Evolutionary conservation across 2,888 invertebrate species (phyloP), one percentile per base, ranked within the genome.

Genomic region (Prostheceraeus crozeri): DNA sequence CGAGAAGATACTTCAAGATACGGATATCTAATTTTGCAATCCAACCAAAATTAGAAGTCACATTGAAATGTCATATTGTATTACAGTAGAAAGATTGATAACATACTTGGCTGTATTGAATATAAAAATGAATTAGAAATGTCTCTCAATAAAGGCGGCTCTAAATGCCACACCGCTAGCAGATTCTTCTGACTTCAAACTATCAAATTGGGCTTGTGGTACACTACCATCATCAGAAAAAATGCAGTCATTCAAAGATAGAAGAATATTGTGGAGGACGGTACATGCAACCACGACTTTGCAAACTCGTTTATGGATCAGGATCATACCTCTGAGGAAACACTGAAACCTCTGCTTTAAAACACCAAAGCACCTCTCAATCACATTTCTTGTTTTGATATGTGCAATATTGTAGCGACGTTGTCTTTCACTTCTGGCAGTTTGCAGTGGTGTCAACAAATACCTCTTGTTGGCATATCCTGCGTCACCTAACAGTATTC

Each of bases 271-370:
- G 40, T 40, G 40, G 14, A 40, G 40, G 16, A 40, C n/a, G 19
- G 40, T n/a, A 21, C 40, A 40, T 16, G 40, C 40, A 40, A 40
- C 19, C 6, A 40, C 40, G 19, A 21, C 19, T 40, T 40, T 40
- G 19, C n/a, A 40, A n/a, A 4, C 14, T 40, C 19, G 4, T 40
- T n/a, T 40, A 16, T 14, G 40, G 14, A 16, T 40, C 40, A 40
- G n/a, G 4, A 40, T 4, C 40, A 40, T 40, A 16, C n/a, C 40
- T 40, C 40, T 14, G 19, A 40, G 40, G 6, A 40, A 40, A 40
- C 40, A 40, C n/a, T 40, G 40, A 40, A 40, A 40, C 19, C 40
- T 40, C 19, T 40, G 40, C 19, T 40, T 40, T n/a, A 40, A 40
- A 40, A 40, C 40, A 11, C 40, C 40, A n/a, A 40, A 40, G n/a